phyloP scores from a whole-genome alignment of 2,888 invertebrate species.

The Macaria notata region DNA sequence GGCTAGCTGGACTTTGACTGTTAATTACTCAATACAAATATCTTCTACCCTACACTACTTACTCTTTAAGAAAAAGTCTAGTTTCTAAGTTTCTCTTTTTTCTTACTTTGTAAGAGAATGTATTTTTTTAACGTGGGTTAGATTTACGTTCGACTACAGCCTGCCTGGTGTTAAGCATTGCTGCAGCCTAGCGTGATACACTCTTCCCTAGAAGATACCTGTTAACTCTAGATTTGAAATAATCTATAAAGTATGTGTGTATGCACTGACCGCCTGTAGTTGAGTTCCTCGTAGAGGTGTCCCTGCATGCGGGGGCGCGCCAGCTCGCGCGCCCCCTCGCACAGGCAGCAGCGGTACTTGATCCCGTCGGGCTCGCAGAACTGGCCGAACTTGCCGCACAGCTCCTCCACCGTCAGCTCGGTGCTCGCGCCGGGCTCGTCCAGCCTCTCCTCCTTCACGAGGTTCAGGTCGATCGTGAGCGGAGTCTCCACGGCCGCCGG shows the following conservation, averaged over 20 bases:
- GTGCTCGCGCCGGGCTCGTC: constrained; percentile 28
- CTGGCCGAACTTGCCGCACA: constrained; percentile 57
- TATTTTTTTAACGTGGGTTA: too few species aligned
- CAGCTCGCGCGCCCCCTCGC: constrained; percentile 81
- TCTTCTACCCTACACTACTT: too few species aligned
- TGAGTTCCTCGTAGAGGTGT: constrained; percentile 86
- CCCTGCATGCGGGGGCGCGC: constrained; percentile 83
- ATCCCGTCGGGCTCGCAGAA: constrained; percentile 78
- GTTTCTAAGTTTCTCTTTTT: too few species aligned
- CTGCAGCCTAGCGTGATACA: too few species aligned
- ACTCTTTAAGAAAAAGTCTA: too few species aligned
- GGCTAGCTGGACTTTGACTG: too few species aligned
- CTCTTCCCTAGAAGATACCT: too few species aligned
- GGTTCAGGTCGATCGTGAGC: constrained; percentile 49
- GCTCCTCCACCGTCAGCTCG: constrained; percentile 48
- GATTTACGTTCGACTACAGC: too few species aligned
- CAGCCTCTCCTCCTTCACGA: constrained; percentile 62
- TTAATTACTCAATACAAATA: too few species aligned
- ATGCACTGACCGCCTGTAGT: constrained; percentile 83
- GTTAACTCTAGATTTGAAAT: too few species aligned
- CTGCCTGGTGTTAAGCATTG: too few species aligned
- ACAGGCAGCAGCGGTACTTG: constrained; percentile 84
- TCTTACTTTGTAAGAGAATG: too few species aligned
- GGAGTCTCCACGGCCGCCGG: constrained; percentile 14
- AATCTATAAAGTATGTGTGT: background rate